Percentiles rank a stretch among this genome's conserved stretches.
Conservation (phyloP, 30 jellyfish, hydroid and myxozoan genomes). For the Calvadosia cruxmelitensis region DNA sequence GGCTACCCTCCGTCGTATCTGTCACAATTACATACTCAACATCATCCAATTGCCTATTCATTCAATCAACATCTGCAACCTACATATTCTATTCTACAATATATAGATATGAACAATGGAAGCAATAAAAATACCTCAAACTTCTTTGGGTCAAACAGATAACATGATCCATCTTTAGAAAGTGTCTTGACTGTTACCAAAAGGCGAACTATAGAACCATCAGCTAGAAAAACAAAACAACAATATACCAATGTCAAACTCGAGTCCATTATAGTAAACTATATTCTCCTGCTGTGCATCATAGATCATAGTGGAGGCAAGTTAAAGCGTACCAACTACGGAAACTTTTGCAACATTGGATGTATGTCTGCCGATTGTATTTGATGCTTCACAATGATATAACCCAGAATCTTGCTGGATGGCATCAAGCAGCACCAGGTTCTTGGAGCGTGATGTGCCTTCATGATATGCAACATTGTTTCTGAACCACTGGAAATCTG, state of each 20-base stretch:
- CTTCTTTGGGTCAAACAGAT: slow-evolving; percentile 30
- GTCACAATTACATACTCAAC: no score
- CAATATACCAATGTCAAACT: no score
- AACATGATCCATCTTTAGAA: slow-evolving; percentile 26
- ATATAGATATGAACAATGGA: no score
- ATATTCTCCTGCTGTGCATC: no score
- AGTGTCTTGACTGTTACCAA: slow-evolving; percentile 17
- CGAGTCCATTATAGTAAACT: no score
- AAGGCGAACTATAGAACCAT: not conserved
- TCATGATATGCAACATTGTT: slow-evolving; percentile 26
- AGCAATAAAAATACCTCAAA: no score
- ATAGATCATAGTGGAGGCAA: no score
- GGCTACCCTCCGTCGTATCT: no score
- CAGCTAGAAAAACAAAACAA: no score
- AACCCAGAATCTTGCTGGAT: slow-evolving; percentile 35
- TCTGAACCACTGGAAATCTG: slow-evolving; percentile 47
- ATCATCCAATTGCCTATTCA: no score
- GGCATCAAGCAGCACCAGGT: slow-evolving; percentile 16
- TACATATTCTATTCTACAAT: no score
- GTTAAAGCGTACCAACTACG: slow-evolving; percentile 53
- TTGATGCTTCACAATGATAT: slow-evolving; percentile 35
- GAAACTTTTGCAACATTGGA: slow-evolving; percentile 15
- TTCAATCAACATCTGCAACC: no score
- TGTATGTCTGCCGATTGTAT: slow-evolving; percentile 19
- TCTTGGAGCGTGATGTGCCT: slow-evolving; percentile 24